Conservation (phyloP, 2,888 invertebrate species). For the Vannuccia rotundouncinata region DNA sequence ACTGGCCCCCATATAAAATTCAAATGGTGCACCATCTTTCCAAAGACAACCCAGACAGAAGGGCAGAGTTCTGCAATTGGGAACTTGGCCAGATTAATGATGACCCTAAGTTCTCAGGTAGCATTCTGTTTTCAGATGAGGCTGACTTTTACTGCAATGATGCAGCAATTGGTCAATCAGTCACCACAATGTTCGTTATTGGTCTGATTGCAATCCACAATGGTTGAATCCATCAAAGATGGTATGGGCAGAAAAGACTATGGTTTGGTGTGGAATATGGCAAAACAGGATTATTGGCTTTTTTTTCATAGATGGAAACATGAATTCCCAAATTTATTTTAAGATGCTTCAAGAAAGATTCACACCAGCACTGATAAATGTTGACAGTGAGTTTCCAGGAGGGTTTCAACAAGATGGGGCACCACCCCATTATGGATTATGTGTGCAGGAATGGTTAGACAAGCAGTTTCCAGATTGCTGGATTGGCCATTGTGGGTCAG, state of each 20-base stretch:
- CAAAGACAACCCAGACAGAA: too few species aligned
- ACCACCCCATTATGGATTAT: constrained; percentile 25
- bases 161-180: too few species aligned
- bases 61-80: too few species aligned
- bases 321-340: constrained; percentile 14
- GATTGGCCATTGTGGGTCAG: constrained; percentile 31
- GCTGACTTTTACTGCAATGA: too few species aligned
- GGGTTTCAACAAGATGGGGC: constrained; percentile 34
- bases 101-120: too few species aligned
- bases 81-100: too few species aligned
- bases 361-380: constrained; percentile 14
- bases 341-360: constrained; percentile 18
- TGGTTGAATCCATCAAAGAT: not conserved
- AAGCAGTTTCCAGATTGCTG: constrained; percentile 16
- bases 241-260: too few species aligned
- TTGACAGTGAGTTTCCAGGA: constrained; percentile 5
- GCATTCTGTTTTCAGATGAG: too few species aligned
- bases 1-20: too few species aligned
- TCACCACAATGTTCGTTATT: not conserved
- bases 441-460: constrained; percentile 29
- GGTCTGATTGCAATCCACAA: not conserved
- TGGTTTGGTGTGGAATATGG: constrained; percentile 28
- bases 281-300: constrained; percentile 13
- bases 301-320: constrained; percentile 27
- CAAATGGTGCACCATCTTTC: too few species aligned